These are phyloP conservation scores for Dasypogon diadema DNA, from an alignment of 2,888 invertebrate species.

Conservation along the genomic window DNA sequence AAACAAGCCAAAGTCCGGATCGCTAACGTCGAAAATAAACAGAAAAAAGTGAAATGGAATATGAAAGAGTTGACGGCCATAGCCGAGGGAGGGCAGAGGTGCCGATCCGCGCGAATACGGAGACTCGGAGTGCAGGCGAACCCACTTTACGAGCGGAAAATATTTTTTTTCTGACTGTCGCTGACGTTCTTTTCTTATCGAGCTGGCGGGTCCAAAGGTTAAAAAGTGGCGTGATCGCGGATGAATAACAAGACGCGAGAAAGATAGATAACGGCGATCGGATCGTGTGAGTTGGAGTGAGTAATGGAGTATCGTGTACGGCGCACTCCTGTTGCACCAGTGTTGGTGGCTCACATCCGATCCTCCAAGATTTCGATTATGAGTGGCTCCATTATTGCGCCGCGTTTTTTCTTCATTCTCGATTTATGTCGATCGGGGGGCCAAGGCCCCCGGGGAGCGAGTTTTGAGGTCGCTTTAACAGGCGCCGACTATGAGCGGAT, in stretches of 20 bases:
- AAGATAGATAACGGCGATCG: not conserved
- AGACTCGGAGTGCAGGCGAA: constrained; percentile 11
- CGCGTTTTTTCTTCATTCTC: constrained; percentile 5
- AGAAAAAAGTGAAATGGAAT: constrained; percentile 15
- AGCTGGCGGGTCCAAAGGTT: constrained; percentile 48
- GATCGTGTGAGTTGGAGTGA: constrained; percentile 21
- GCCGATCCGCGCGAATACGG: not conserved
- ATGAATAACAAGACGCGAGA: constrained; percentile 45
- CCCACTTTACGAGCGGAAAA: constrained; percentile 20
- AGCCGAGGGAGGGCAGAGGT: not conserved
- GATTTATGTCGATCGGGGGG: constrained; percentile 17
- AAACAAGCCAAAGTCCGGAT: not conserved
- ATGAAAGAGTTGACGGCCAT: not conserved
- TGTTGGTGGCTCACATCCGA: constrained; percentile 5
- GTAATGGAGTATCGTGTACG: constrained; percentile 27
- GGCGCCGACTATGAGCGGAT: not conserved
- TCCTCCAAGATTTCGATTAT: constrained; percentile 31
- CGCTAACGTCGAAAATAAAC: not conserved
- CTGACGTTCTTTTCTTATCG: constrained; percentile 49
- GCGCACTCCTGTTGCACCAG: not conserved
- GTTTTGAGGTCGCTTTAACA: constrained; percentile 23
- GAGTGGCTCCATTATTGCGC: constrained; percentile 12
- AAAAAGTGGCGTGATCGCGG: constrained; percentile 51
- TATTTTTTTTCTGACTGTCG: constrained; percentile 8
- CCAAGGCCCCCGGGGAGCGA: constrained; percentile 25